Evolutionary conservation across 1,140 invertebrate genomes (phyloP), one percentile per base, ranked within the genome.

Genomic region (Cydia pomonella): DNA sequence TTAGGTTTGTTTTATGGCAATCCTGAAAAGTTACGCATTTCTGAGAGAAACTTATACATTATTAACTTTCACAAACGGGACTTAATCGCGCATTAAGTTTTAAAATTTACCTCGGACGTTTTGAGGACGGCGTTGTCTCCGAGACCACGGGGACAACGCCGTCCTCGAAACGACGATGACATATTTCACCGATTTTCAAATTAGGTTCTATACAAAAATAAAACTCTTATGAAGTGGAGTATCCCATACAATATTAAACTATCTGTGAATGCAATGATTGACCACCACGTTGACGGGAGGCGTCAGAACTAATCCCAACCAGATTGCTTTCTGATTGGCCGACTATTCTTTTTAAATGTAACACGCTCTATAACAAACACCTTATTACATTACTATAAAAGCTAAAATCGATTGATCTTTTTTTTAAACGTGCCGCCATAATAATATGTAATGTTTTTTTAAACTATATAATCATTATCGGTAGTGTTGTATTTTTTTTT

Each of bases 211-310:
- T 33, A 33, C 29, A 7, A 33, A 33, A 33, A 33, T 0, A 29
- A 29, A 29, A 29, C 44, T n/a, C 0, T n/a, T 50, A 50, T n/a
- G 12, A n/a, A n/a, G 47, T 59, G 53, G 18, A 10, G 21, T 23
- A 59, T 59, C 53, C 23, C 21, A 6, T 18, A 53, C n/a, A 53
- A 47, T n/a, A 53, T 53, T 53, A 18, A 47, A n/a, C 12, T 18
- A 59, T 59, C 53, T 69, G 64, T 69, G n/a, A n/a, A n/a, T n/a
- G 29, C 18, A 64, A 33, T 69, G 64, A 69, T 69, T 69, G 64
- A 38, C 64, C 64, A 69, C 29, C 33, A 18, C 29, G 64, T 18
- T 38, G 64, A 69, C 64, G 64, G 29, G 16, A 69, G 64, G 64
- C 64, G 64, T 69, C 64, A 18, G 27, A 69, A 69, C 64, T 69